Evolutionary conservation across 2,113 vertebrate genomes (phyloP), one percentile per base, ranked within the genome.

Genomic region (Salminus brasiliensis): DNA sequence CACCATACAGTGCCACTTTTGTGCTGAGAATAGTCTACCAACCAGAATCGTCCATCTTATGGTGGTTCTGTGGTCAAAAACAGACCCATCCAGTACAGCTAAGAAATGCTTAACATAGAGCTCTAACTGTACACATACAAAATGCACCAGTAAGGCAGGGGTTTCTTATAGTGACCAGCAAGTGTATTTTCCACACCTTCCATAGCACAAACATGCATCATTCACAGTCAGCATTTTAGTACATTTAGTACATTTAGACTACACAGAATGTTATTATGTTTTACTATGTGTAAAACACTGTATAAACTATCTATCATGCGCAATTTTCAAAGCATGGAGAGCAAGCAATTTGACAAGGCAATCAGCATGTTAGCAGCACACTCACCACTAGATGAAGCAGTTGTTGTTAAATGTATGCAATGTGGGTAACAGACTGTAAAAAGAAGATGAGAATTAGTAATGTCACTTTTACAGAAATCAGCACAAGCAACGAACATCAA

Each of bases 351-450:
- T n/a, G 11, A 71, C 23, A 43, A 63, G 71, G 70, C 78, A 79
- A 77, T 79, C 74, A 84, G 79, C 78, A 27, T 87, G 90, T 93
- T 93, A 92, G 88, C 86, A 90, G 85, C 89, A 82, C 27, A 93
- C 92, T 93, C 92, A 93, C 92, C 92, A 91, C 91, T 90, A 92
- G 91, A 70, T 86, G 92, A 88, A 82, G 87, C 82, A 86, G 88
- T 82, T 80, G 91, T 32, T 62, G 91, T 91, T 91, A 92, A 89
- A 76, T 88, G 85, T 86, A 72, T 88, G 86, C 93, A 93, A 70
- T 90, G 81, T 86, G 93, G 91, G 88, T 59, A 93, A 88, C 93
- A 93, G 81, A 87, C 93, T 93, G 93, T 81, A 86, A 90, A 91
- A 85, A 91, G 83, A 93, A 88, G 86, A 74, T 71, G 60, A 86